Conservation (phyloP, 2,797 vertebrate species). For the Phrynocephalus guinanensis region DNA sequence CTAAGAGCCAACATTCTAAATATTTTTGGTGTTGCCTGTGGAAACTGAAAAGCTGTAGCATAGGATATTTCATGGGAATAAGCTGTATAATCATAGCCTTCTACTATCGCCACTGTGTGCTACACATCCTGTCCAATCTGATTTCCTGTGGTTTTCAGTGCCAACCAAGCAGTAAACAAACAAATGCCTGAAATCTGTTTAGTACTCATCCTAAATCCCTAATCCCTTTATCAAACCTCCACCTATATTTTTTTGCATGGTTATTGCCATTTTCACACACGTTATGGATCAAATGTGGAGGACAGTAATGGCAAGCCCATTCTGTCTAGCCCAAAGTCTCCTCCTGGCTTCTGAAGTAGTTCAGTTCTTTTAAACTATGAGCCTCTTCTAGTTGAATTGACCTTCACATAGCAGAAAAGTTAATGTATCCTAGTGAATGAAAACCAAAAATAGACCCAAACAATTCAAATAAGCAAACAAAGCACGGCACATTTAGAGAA, state of each 20-base stretch:
- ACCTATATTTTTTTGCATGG: too few species aligned
- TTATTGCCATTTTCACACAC: too few species aligned
- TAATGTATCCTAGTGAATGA: not conserved
- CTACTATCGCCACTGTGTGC: not conserved
- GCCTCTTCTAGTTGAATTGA: not conserved
- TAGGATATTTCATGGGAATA: not conserved
- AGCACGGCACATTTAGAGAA: not conserved
- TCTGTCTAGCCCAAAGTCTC: too few species aligned
- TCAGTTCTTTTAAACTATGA: too few species aligned
- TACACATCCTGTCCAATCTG: not conserved
- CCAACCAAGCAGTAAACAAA: not conserved
- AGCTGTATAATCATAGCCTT: not conserved
- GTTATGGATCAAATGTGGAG: too few species aligned
- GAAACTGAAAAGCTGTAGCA: not conserved
- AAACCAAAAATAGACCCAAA: not conserved
- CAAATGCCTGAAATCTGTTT: not conserved
- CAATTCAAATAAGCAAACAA: not conserved
- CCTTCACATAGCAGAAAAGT: not conserved
- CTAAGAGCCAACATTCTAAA: not conserved
- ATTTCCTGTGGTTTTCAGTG: not conserved
- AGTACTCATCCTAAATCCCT: not conserved
- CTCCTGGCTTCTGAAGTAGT: too few species aligned
- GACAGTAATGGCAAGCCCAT: too few species aligned
- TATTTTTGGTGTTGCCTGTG: not conserved
- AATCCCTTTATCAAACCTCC: not conserved